Evolutionary conservation across 2,113 vertebrate genomes (phyloP), one percentile per base, ranked within the genome.

Genomic region (Potamarius usumacintae): DNA sequence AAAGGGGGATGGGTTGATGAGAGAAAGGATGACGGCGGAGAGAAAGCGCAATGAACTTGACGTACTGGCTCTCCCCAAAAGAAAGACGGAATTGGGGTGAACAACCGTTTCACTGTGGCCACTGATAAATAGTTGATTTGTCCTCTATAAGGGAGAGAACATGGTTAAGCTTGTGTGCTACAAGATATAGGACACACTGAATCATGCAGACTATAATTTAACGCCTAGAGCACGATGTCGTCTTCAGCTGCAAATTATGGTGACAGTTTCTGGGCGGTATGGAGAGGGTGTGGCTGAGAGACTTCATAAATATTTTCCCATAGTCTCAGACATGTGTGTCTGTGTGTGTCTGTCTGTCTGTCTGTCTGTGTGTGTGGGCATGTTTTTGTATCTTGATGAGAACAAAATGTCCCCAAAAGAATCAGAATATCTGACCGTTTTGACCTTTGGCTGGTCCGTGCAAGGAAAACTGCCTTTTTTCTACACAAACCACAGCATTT

Each of bases 1-100:
- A 94, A 93, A 92, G 93, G 94, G 94, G 94, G 92, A 92, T 92
- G 92, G 91, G 93, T 86, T 89, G 92, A 92, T 91, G 92, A 92
- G 76, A 82, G 84, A 67, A 81, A 85, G 82, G 85, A 69, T 77
- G 88, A 84, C 20, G 20, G 81, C 25, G 76, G 87, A 82, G 82
- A 88, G 84, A 89, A 76, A 82, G 78, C 81, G 53, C 71, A 84
- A 92, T 89, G 55, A 86, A 89, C 67, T 74, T 67, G 83, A 89
- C 25, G 86, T 71, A 53, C 79, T 80, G 65, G 71, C 65, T 17
- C 58, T 8, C 48, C 58, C 30, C 55, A 60, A 78, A 67, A 89
- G 88, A 87, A 60, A 81, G 84, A 84, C 52, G 14, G 65, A 30
- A 78, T 62, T 53, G 78, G 63, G 42, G 62, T 50, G 55, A 60